Evolutionary conservation across 2,113 vertebrate species (phyloP), one percentile per base, ranked within the genome.

Genomic region (Camelus dromedarius): DNA sequence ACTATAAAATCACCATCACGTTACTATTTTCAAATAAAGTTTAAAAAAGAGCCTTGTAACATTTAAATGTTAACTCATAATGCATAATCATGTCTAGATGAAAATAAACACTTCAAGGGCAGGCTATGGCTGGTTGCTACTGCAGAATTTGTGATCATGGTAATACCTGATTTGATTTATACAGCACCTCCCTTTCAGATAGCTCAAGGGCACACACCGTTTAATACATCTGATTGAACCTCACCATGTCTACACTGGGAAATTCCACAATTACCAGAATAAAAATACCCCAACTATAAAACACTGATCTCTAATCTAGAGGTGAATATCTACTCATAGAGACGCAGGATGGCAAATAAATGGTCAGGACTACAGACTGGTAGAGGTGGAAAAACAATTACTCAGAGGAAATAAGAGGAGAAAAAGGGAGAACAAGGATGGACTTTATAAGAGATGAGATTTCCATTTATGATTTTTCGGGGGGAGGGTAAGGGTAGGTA

Each of bases 11-110:
- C 64, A 73, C 32, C 28, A 54, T 77, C 52, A 90, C 22, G 79
- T 67, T 72, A 24, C 30, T 82, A 14, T 82, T 92, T 95, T 90
- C 81, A 94, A 86, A 89, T 93, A 64, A 85, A 85, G 58, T 89
- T 42, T 42, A 12, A 77, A 91, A 95, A 30, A 73, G 56, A 76
- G 6, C 30, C 42, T 76, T 42, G 32, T 28, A 58, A 72, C 76
- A 77, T 81, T 89, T 66, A 93, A 93, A 89, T 84, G 89, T 72
- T 50, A 89, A 75, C 56, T 80, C 50, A 92, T 62, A 84, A 93
- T 50, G 52, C 58, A 69, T 1, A 35, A n/a, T n/a, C 19, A 84
- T 35, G 38, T 35, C 30, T 38, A 77, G 24, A 66, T 60, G 58
- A 80, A 52, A 93, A 77, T 46, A 87, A 92, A 95, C 26, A 38